Percentiles rank a stretch among this genome's conserved stretches.
Conservation (phyloP, 2,797 vertebrate genomes). For the Megaceryle alcyon region DNA sequence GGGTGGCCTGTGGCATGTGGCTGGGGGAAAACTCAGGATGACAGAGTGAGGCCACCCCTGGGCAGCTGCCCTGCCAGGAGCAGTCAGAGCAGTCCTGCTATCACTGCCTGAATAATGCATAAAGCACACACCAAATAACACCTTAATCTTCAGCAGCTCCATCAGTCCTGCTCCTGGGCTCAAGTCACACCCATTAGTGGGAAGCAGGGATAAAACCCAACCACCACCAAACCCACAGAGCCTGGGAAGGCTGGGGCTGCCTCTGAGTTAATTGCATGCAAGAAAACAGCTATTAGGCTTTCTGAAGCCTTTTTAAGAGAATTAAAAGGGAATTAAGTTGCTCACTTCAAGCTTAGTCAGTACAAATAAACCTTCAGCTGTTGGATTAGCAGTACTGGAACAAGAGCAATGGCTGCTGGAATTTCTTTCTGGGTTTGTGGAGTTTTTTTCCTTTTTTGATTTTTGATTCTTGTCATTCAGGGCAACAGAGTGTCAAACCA, state of each 20-base stretch:
- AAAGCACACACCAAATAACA: rapidly evolving
- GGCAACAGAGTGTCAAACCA: neutral
- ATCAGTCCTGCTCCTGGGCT: neutral
- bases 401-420: neutral
- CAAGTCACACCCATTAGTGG: rapidly evolving
- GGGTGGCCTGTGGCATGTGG: neutral
- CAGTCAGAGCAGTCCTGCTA: neutral
- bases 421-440: neutral
- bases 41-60: rapidly evolving
- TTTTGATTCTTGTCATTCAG: neutral
- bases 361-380: conserved; percentile 60
- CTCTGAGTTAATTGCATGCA: neutral
- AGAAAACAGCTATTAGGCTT: neutral
- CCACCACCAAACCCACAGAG: rapidly evolving
- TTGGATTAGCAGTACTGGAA: conserved; percentile 27
- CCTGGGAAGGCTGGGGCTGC: neutral
- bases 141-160: neutral
- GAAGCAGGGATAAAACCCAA: neutral
- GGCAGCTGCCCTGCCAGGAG: neutral
- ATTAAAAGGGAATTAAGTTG: conserved; percentile 43
- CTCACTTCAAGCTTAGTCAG: conserved; percentile 37
- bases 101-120: rapidly evolving
- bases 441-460: rapidly evolving
- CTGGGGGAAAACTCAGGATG: neutral
- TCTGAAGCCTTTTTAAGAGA: conserved; percentile 16